Base-by-base conservation (phyloP, 2,797 vertebrate genomes). In the Chiloscyllium punctatum region DNA sequence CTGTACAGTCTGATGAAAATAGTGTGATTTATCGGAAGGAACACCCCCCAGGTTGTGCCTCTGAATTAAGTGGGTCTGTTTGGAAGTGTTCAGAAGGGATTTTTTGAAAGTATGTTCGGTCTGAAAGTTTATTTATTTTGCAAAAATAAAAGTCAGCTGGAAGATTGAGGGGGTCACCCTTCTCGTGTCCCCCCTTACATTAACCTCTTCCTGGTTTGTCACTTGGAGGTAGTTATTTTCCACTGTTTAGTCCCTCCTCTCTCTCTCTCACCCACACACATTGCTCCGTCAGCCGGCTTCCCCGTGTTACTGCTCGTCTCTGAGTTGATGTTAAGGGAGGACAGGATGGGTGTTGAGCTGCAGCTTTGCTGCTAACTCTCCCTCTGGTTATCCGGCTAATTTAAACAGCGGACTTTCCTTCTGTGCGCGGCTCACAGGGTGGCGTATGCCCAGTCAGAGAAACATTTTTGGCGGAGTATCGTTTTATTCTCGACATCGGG, bases 221-320 rank as follows among this genome's bases (percentile, higher is more conserved):
- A 92, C n/a, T 42, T 23, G 33, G 1, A 23, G 62, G 62, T 66
- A 37, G n/a, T 23, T 66, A 23, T 48, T 42, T 69, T 69, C 90
- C 66, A n/a, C 87, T 25, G 77, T 79, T 68, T 66, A 51, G 82
- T 57, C 69, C 74, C 42, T 66, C 96, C 53, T 71, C 90, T 71
- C 30, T 15, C 23, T 84, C 37, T 95, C 74, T 23, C 37, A 42
- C 30, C 71, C 96, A 69, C 53, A 25, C 27, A 42, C 21, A 71
- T 95, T 95, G 95, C 96, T 97, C 96, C 96, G 96, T 97, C 97
- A 96, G 96, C 96, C 96, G 97, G 97, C 97, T 98, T 97, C 96
- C 25, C 96, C 97, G 97, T 97, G 97, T 96, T 97, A 96, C 96
- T 92, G 96, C 96, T 96, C 96, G 96, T 48, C 96, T 95, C 96